phyloP scores from a whole-genome alignment of 2,113 vertebrate genomes.

The Hylia prasina region DNA sequence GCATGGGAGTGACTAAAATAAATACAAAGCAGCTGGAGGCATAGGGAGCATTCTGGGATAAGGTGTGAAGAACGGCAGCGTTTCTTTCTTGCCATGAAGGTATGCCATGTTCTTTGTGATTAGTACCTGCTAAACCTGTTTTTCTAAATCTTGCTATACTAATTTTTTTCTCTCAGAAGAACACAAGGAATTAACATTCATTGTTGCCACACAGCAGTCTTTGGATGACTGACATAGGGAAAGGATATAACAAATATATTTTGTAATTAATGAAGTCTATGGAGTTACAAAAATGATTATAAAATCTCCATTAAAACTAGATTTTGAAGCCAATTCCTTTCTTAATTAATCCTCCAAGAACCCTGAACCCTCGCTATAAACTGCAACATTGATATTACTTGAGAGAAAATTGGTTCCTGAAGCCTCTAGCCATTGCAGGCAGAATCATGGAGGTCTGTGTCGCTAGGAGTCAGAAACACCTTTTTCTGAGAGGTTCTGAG shows the following conservation, averaged over 20 bases:
- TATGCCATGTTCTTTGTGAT: neutral
- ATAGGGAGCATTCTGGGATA: neutral
- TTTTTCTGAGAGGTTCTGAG: neutral
- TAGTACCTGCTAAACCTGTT: neutral
- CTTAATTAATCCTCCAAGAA: neutral
- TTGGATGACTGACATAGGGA: neutral
- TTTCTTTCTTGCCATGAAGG: neutral
- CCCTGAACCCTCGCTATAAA: neutral
- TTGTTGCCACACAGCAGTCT: neutral
- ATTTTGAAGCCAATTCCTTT: neutral
- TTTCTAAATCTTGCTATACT: neutral
- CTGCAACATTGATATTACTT: neutral
- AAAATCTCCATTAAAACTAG: neutral
- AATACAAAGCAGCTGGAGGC: neutral
- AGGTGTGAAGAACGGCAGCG: neutral
- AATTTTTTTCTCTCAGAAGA: neutral
- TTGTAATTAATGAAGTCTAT: neutral
- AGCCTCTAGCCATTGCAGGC: neutral
- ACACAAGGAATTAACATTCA: neutral
- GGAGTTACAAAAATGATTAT: neutral
- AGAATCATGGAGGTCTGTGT: neutral
- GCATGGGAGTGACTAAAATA: neutral
- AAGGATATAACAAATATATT: neutral
- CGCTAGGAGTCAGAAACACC: neutral
- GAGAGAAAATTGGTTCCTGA: neutral